Percentiles rank a stretch among this genome's conserved stretches.
Evolutionary conservation across 2,797 vertebrate species (phyloP).

Genomic region (Hylomyscus alleni): DNA sequence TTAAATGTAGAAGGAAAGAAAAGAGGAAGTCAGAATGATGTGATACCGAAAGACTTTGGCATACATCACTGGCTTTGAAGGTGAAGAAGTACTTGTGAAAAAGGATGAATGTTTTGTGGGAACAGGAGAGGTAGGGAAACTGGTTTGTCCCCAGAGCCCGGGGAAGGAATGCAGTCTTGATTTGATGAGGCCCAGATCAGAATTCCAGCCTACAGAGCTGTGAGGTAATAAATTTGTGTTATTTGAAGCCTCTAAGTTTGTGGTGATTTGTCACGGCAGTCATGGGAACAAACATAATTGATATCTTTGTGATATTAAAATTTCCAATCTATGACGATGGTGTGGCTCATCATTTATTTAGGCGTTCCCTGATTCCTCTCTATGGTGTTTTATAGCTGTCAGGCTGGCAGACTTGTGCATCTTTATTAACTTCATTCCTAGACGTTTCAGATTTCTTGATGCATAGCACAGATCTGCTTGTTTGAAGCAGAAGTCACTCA

Average conservation of each 20-base stretch:
- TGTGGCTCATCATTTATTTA: neutral
- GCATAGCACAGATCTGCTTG: neutral
- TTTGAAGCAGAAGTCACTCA: conserved; percentile 17
- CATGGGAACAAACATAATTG: neutral
- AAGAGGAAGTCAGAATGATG: neutral
- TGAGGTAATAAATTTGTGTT: neutral
- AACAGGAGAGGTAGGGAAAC: neutral
- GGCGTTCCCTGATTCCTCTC: neutral
- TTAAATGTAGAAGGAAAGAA: neutral
- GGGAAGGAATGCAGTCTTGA: neutral
- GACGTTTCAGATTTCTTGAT: neutral
- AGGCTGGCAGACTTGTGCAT: neutral
- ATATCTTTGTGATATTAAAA: conserved; percentile 28
- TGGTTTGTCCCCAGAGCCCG: neutral
- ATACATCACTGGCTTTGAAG: neutral
- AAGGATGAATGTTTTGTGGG: neutral
- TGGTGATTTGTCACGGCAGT: neutral
- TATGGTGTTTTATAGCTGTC: neutral
- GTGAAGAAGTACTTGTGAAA: neutral
- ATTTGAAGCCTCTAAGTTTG: neutral
- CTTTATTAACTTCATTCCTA: conserved; percentile 40
- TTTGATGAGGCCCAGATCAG: neutral
- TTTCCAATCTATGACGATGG: neutral
- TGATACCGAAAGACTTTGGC: neutral
- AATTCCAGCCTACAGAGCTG: neutral